These are phyloP conservation scores for Macrocentrus cingulum DNA, from an alignment of 1,140 invertebrate species.

Conservation along the genomic window DNA sequence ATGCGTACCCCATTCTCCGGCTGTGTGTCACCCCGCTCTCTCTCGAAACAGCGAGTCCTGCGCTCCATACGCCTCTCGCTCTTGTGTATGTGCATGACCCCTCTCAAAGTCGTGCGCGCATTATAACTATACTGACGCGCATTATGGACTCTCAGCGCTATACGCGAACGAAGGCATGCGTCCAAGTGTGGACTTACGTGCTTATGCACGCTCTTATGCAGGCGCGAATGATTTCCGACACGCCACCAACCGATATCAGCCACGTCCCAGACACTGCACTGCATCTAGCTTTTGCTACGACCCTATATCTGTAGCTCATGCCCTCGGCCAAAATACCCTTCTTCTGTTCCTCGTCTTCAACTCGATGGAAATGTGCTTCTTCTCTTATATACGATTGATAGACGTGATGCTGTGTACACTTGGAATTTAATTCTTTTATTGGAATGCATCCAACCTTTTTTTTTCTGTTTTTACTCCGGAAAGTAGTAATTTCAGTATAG, in stretches of 20 bases:
- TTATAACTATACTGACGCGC: slow-evolving; percentile 40
- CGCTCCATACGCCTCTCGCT: not conserved
- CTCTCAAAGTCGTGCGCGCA: slow-evolving; percentile 49
- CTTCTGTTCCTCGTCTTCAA: too few species aligned
- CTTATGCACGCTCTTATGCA: slow-evolving; percentile 42
- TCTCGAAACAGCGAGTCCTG: too few species aligned
- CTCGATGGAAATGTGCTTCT: not conserved
- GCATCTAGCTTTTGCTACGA: not conserved
- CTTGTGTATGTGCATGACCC: not conserved
- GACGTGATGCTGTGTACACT: too few species aligned
- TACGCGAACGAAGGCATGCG: slow-evolving; percentile 40
- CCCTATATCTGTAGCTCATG: not conserved
- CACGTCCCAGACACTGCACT: slow-evolving; percentile 34
- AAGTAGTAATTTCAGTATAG: too few species aligned
- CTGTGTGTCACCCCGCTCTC: not conserved
- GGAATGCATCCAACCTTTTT: too few species aligned
- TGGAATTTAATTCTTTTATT: too few species aligned
- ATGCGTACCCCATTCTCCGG: slow-evolving; percentile 20
- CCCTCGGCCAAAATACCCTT: not conserved
- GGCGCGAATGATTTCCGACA: slow-evolving; percentile 47
- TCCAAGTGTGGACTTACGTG: slow-evolving; percentile 47
- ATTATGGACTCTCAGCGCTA: slow-evolving; percentile 40
- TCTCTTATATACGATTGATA: not conserved
- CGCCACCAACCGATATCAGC: slow-evolving; percentile 38
- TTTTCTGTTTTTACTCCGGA: too few species aligned